Base-by-base conservation (phyloP, 2,797 vertebrate genomes). In the Characodon lateralis region DNA sequence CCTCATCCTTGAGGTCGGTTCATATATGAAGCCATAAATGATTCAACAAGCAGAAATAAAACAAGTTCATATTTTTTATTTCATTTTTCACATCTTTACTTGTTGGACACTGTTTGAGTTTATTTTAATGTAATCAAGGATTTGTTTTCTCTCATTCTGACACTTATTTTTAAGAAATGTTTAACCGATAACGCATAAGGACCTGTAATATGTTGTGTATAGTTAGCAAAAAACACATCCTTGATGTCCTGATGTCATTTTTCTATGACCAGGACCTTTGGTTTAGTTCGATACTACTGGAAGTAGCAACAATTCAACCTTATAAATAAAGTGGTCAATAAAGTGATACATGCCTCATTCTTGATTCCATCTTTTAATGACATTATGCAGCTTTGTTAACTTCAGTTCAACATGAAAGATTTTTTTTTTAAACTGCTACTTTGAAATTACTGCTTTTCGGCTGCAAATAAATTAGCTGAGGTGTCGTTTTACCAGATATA, bases 401-500 rank as follows among this genome's bases (percentile, higher is more conserved):
- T 51, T 8, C 12, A 12, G 2, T 41, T 41, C 12, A n/a, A 41
- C 39, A n/a, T n/a, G 12, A 43, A 43, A 68, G 6, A 3, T 9
- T 65, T 65, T 8, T 8, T 18, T 14, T 39, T 66, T 24, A 22
- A 66, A 41, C 0, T 5, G 63, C 59, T 61, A 18, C 63, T 65
- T 3, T 65, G 63, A 65, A 65, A 41, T 24, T 12, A 1, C 20
- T 41, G 59, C 73, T 78, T 65, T 5, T 76, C 84, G 28, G 16
- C 43, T 65, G 59, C 74, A 5, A 22, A 74, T 74, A 72, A 78
- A 63, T 77, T 55, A 22, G 55, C 48, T 26, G 7, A 61, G 48
- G 46, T 71, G 51, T 70, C 20, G 24, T 56, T 58, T 63, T 71
- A 70, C 46, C 2, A 75, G 73, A 71, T 73, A 20, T 46, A 35